Evolutionary conservation across 2,113 vertebrate genomes (phyloP), one percentile per base, ranked within the genome.

Genomic region (Octodon degus): DNA sequence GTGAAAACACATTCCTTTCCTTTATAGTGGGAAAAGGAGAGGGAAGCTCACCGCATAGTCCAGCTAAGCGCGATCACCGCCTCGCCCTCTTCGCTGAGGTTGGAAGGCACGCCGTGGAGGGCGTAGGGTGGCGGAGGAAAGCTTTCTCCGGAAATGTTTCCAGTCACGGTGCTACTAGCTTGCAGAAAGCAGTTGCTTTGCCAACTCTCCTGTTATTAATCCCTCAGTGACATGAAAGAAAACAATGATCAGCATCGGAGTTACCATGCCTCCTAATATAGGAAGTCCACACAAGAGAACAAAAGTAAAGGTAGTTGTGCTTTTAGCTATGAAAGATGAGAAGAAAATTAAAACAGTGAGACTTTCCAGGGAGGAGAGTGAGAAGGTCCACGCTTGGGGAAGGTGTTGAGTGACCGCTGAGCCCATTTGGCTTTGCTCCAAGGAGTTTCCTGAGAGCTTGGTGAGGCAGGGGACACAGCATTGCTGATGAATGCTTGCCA

Each of bases 171-270:
- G 95, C 63, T 97, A 97, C 65, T 88, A 94, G 94, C 89, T 98
- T 94, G 86, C 63, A 97, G 97, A 97, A 68, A 62, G 89, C 53
- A 92, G 90, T 96, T 98, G 98, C 92, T 93, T 97, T 98, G 98
- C 97, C 96, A 98, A 79, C 96, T 97, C 97, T 96, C 85, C 93
- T 88, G 19, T 98, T 98, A 98, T 97, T 98, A 98, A 98, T 97
- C 96, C 93, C 96, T 97, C 97, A 95, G 87, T 98, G 97, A 97
- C 20, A 53, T 86, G 63, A 97, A 97, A 96, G 94, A 82, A 97
- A 98, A 43, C 97, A 96, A 93, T 86, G 79, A 11, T 96, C 1
- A 55, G 55, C 13, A 16, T 16, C 16, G 14, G 55, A 16, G 55
- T 55, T 55, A 13, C 55, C 55, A 55, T 55, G 55, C 55, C 14